Conservation (phyloP, 2,113 vertebrate genomes). For the Cygnus buccinator region DNA sequence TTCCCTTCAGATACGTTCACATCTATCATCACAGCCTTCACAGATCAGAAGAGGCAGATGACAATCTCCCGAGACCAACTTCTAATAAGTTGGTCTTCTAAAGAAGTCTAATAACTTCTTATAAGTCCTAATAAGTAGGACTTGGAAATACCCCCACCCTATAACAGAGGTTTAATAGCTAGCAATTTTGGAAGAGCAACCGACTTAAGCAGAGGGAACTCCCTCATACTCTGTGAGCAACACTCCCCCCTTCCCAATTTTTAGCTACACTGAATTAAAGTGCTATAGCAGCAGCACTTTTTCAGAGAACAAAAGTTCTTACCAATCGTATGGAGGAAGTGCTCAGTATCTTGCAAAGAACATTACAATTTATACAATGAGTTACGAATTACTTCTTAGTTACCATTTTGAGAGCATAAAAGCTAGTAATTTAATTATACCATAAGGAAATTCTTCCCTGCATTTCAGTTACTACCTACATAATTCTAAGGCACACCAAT, state of each 20-base stretch:
- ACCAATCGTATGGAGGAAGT: neutral
- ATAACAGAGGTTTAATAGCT: neutral
- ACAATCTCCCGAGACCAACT: neutral
- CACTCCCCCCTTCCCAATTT: neutral
- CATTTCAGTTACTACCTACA: neutral
- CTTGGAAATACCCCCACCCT: neutral
- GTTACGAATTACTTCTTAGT: neutral
- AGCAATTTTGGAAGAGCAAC: neutral
- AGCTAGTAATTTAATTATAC: neutral
- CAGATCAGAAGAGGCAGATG: neutral
- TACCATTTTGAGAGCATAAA: neutral
- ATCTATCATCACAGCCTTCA: neutral
- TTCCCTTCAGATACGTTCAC: neutral
- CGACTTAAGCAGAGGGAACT: too few species aligned
- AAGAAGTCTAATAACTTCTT: too few species aligned
- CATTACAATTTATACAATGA: neutral
- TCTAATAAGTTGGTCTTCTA: neutral
- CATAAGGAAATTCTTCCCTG: neutral
- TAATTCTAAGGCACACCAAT: neutral
- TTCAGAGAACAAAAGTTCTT: neutral
- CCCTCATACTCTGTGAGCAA: neutral
- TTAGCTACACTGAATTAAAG: neutral
- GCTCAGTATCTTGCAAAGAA: neutral
- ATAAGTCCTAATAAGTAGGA: neutral
- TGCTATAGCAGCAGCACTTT: rapidly evolving